phyloP scores from a whole-genome alignment of 2,113 vertebrate species.

The Sebastes schlegelii region DNA sequence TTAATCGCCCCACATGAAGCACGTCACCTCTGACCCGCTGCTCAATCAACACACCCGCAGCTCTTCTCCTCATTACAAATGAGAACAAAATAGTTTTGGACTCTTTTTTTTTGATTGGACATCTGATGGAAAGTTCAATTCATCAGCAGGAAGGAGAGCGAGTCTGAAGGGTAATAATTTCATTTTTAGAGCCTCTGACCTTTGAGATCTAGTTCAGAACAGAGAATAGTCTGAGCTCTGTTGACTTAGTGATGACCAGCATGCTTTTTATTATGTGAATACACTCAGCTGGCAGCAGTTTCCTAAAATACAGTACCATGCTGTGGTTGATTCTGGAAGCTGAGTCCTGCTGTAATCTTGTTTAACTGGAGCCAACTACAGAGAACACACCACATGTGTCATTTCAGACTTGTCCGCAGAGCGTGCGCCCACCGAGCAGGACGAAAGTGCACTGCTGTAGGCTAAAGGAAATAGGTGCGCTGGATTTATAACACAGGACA shows the following conservation, averaged over 20 bases:
- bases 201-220: neutral
- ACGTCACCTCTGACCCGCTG: conserved; percentile 62
- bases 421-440: too few relatives aligned
- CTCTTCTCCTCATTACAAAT: conserved; percentile 42
- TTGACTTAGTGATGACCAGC: neutral
- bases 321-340: too few relatives aligned
- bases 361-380: too few relatives aligned
- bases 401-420: too few relatives aligned
- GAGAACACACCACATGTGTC: too few relatives aligned
- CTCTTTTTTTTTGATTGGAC: neutral
- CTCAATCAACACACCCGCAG: conserved; percentile 8
- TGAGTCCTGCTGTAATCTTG: too few relatives aligned
- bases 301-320: neutral
- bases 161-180: neutral
- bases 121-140: neutral
- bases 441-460: too few relatives aligned
- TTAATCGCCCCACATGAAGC: conserved; percentile 50
- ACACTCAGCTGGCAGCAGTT: neutral
- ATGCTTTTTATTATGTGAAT: neutral
- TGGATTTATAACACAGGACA: too few relatives aligned
- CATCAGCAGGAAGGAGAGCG: neutral
- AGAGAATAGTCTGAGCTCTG: neutral
- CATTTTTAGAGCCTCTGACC: neutral
- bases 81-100: neutral
- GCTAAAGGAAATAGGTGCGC: too few relatives aligned